Conservation (phyloP, 1,140 invertebrate species). For the Apis laboriosa region DNA sequence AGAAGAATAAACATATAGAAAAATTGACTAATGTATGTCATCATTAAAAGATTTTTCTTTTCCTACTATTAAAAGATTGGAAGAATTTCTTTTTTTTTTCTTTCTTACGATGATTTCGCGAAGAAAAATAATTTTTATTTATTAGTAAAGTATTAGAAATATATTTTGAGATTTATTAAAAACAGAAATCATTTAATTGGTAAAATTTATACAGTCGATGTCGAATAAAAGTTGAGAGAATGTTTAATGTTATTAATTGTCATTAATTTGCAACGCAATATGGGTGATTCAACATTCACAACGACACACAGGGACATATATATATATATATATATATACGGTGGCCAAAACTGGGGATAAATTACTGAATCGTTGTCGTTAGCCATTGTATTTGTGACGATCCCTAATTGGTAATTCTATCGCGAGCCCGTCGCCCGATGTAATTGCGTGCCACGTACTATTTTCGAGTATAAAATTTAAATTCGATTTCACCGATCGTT, state of each 20-base stretch:
- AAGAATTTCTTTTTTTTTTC: no score
- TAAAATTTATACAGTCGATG: constrained; percentile 12
- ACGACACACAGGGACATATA: neutral
- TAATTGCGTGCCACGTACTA: constrained; percentile 33
- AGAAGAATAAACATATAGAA: no score
- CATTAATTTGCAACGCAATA: constrained; percentile 53
- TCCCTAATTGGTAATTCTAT: constrained; percentile 73
- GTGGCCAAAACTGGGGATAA: constrained; percentile 71
- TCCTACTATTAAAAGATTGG: no score
- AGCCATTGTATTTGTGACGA: constrained; percentile 74
- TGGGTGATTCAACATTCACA: constrained; percentile 6
- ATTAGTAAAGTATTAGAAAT: no score
- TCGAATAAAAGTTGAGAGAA: constrained; percentile 18
- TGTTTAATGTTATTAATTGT: constrained; percentile 60
- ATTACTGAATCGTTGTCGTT: constrained; percentile 77
- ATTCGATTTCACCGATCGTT: constrained; percentile 27
- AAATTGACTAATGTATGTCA: no score
- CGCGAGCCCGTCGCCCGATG: constrained; percentile 10
- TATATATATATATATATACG: constrained; percentile 27
- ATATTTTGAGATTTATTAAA: neutral
- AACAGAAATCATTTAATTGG: neutral
- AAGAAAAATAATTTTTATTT: no score
- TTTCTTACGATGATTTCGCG: no score
- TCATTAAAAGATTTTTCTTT: no score
- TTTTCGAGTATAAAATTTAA: constrained; percentile 11